Evolutionary conservation across 1,140 invertebrate genomes (phyloP), one percentile per base, ranked within the genome.

Genomic region (Cherax destructor): DNA sequence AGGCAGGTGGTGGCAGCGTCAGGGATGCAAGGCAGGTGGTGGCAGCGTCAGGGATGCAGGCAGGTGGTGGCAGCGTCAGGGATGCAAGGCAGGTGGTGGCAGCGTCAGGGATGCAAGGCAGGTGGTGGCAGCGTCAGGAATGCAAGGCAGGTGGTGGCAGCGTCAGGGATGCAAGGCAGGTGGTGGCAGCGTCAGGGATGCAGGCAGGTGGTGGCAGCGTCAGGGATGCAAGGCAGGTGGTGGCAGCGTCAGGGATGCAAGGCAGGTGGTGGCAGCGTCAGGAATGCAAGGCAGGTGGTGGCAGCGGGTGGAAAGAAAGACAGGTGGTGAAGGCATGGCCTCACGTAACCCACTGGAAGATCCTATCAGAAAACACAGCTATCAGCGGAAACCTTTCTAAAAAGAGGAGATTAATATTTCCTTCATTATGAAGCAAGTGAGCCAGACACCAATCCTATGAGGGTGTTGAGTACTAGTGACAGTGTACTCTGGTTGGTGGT

Each of bases 381-480:
- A 1, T 87, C 86, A 87, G 86, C 86, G 78, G 50, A 80, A 81
- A 69, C 61, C n/a, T 61, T 72, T 59, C 69, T 59, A 81, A 77
- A 88, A 61, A 41, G n/a, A 41, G 61, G 77, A 77, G 77, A 88
- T 88, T 88, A 87, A 79, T 59, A 86, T 77, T 74, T 52, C 74
- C 84, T 13, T 59, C 47, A 84, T 84, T 84, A 84, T 84, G 65
- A 72, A 84, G 83, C 49, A 47, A 84, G 83, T 69, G 21, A 84
- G 65, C 47, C 81, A 47, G 10, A 9, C n/a, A 41, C 10, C 21
- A 69, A 84, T 84, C 83, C 65, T 61, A 69, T 84, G 21, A 84
- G 69, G 69, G 30, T 74, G 30, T 41, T 41, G 30, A 41, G 30
- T 41, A 41, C 30, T 41, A 41, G 30, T 41, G 30, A 41, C 30